Evolutionary conservation across 1,140 invertebrate genomes (phyloP).

Genomic region (Lordiphosa stackelbergi): DNA sequence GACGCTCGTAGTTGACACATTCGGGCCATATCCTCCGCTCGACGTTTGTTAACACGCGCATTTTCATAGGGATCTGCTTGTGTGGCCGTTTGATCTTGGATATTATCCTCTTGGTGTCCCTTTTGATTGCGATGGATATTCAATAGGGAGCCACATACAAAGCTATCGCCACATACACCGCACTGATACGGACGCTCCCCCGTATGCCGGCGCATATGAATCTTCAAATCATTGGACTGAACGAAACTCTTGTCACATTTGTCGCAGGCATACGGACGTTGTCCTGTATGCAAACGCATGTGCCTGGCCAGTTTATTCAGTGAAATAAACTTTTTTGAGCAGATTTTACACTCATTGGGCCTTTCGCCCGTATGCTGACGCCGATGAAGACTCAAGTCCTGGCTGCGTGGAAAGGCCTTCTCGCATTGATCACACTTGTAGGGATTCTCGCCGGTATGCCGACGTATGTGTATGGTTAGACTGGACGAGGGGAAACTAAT

Average conservation of each 20-base stretch:
- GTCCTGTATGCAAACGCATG: constrained; percentile 81
- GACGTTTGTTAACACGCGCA: constrained; percentile 35
- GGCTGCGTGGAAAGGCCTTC: constrained; percentile 61
- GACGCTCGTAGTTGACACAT: constrained; percentile 31
- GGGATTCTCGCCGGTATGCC: constrained; percentile 78
- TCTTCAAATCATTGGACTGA: constrained; percentile 80
- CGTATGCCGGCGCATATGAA: constrained; percentile 79
- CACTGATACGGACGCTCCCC: constrained; percentile 79
- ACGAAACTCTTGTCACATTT: constrained; percentile 80
- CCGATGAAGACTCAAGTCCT: constrained; percentile 77
- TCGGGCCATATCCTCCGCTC: constrained; percentile 47
- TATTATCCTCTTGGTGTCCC: constrained; percentile 22
- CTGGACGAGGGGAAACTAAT: constrained; percentile 79
- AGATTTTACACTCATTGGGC: constrained; percentile 79
- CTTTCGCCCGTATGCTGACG: constrained; percentile 80
- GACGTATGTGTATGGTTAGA: constrained; percentile 80
- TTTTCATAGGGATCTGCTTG: constrained; percentile 44
- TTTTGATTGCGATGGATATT: constrained; percentile 56
- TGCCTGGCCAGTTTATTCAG: constrained; percentile 80
- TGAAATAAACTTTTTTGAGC: constrained; percentile 78
- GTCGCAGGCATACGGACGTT: constrained; percentile 79
- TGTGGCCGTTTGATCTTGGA: neutral
- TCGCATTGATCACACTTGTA: constrained; percentile 64
- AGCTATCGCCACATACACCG: constrained; percentile 50
- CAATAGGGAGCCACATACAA: constrained; percentile 60